Percentiles rank a stretch among this genome's conserved stretches.
These are phyloP conservation scores for Cariama cristata DNA, from an alignment of 2,113 vertebrate species.

Conservation along the genomic window DNA sequence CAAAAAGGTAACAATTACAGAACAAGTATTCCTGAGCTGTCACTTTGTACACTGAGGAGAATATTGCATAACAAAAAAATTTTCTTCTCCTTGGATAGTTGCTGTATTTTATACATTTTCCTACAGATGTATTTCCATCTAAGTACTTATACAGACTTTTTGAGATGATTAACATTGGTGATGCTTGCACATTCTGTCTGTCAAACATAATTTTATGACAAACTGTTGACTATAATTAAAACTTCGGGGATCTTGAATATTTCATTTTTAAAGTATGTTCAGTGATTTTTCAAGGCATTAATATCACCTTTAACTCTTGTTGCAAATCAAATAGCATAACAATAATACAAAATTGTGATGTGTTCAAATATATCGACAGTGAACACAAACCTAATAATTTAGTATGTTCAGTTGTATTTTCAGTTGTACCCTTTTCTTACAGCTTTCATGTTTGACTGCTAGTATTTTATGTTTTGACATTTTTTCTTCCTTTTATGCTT, in stretches of 20 bases:
- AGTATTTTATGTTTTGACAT: neutral
- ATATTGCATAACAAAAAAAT: neutral
- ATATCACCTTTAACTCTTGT: neutral
- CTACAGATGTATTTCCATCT: neutral
- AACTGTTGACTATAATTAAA: neutral
- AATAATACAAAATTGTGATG: neutral
- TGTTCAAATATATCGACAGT: neutral
- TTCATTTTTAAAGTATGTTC: neutral
- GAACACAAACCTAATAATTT: neutral
- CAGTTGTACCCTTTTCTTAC: neutral
- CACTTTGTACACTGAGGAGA: neutral
- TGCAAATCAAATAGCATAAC: neutral
- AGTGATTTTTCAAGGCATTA: neutral
- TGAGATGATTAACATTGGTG: neutral
- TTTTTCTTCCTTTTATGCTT: neutral
- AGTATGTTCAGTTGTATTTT: neutral
- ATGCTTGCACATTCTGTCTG: neutral
- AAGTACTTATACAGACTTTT: neutral
- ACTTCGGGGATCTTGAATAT: neutral
- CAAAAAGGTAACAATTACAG: conserved; percentile 88
- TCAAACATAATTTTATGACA: neutral
- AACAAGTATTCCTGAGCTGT: neutral
- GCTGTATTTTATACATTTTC: neutral
- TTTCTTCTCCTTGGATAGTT: neutral
- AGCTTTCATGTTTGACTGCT: neutral